Evolutionary conservation across 2,888 invertebrate species (phyloP).

Genomic region (Drosophila quinaria): DNA sequence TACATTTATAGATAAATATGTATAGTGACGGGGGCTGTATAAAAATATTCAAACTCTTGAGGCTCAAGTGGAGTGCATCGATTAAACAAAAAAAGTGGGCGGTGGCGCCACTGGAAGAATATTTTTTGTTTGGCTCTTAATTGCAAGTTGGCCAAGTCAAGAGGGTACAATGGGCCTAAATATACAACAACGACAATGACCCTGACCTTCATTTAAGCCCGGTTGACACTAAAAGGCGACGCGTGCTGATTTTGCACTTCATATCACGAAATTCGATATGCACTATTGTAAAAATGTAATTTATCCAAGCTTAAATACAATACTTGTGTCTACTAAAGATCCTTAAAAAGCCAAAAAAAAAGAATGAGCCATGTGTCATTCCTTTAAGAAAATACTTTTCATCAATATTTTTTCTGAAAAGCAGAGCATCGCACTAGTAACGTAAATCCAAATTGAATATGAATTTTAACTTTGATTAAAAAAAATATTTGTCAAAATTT

Average conservation of each 20-base stretch:
- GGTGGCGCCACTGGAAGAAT: conserved; percentile 35
- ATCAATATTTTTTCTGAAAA: too few species aligned
- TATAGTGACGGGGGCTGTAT: not conserved
- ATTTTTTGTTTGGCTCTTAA: conserved; percentile 21
- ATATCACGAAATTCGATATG: conserved; percentile 1
- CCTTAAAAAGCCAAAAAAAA: not conserved
- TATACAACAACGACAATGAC: conserved; percentile 42
- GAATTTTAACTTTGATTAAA: too few species aligned
- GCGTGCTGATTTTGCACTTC: not conserved
- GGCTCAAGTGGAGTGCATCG: conserved; percentile 61
- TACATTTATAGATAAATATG: conserved; percentile 6
- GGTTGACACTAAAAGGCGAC: not conserved
- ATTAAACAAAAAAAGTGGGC: conserved; percentile 66
- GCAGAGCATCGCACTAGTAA: too few species aligned
- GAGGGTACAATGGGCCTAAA: not conserved
- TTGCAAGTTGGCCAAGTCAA: conserved; percentile 29
- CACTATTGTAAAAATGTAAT: not conserved
- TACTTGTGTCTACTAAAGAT: not conserved
- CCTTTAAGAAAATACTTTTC: not conserved
- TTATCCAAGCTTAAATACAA: not conserved
- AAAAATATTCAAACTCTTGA: conserved; percentile 21
- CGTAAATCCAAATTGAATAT: too few species aligned
- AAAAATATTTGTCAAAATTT: too few species aligned
- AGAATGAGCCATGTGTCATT: not conserved
- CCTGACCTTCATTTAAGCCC: conserved; percentile 54